phyloP scores from a whole-genome alignment of 2,113 vertebrate species.

The Poeciliopsis retropinna region DNA sequence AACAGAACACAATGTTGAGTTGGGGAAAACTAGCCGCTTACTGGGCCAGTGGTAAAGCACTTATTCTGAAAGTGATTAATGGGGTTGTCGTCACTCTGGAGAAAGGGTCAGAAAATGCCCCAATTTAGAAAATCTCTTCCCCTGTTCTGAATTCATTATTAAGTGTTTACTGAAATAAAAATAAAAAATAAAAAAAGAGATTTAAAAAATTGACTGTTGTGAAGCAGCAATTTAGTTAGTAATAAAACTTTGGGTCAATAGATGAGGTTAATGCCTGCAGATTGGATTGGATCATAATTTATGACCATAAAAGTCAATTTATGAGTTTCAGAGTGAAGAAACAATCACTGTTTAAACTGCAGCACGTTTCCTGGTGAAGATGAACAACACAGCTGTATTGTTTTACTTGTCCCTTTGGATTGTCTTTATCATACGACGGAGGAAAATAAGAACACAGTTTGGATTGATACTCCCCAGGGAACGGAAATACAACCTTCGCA shows the following conservation, averaged over 20 bases:
- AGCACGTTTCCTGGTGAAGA: background rate
- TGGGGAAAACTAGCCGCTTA: background rate
- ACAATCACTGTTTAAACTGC: background rate
- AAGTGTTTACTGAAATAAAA: background rate
- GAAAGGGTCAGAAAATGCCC: background rate
- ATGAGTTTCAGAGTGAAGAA: background rate
- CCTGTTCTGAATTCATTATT: background rate
- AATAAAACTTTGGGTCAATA: background rate
- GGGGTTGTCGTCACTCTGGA: background rate
- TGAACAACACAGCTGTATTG: background rate
- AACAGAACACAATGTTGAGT: background rate
- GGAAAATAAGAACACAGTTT: background rate
- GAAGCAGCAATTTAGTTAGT: background rate
- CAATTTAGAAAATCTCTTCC: background rate
- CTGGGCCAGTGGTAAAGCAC: background rate
- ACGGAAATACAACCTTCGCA: background rate
- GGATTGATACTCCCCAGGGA: background rate
- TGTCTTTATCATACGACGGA: background rate
- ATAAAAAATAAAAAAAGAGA: no score
- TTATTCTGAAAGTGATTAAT: background rate
- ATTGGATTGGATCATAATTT: background rate
- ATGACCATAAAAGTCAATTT: background rate
- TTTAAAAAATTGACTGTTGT: background rate
- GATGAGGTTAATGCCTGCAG: background rate
- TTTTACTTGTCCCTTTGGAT: background rate